Evolutionary conservation across 2,888 invertebrate genomes (phyloP), one percentile per base, ranked within the genome.

Genomic region (Lochmaea capreae): DNA sequence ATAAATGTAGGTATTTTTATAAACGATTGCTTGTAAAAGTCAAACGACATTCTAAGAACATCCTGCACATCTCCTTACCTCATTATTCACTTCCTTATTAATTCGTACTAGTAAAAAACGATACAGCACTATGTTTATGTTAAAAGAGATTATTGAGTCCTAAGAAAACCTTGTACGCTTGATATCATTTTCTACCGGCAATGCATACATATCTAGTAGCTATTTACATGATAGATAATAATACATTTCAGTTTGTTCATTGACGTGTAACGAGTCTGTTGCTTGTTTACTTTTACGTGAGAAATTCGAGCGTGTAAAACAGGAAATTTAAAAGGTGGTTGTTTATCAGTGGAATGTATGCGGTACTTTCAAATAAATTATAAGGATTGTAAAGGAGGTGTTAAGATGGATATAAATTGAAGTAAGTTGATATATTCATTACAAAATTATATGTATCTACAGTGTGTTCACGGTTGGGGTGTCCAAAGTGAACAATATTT

Each of bases 211-310:
- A 54, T 54, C 54, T 54, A 42, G 18, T 43, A 16, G 42, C 62
- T 16, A 18, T 63, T 59, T 33, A 59, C 33, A 63, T 18, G 42
- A 63, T 63, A 63, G 62, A 63, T 63, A 63, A 63, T 59, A 61
- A 43, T 67, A 46, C 52, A 54, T 26, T 65, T 71, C 43, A 71
- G 71, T 71, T 33, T 71, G 42, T 43, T 58, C 42, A 71, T 71
- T 71, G 71, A 71, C 58, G 65, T 10, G 71, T 42, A 65, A 58
- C 65, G 4, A 2, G 67, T 3, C 11, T n/a, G 54, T 54, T 9
- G 39, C 8, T 11, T 4, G 63, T 70, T 52, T 54, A 52, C 22
- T 18, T 49, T 69, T 62, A 70, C 70, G 54, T 63, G 54, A 52
- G 46, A 62, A 69, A 22, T 14, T 70, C 54, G 42, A 61, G 43